A percentile compares a stretch with the other conserved stretches of the same genome.
Evolutionary conservation across 2,797 vertebrate genomes (phyloP).

Genomic region (Karalla daura): DNA sequence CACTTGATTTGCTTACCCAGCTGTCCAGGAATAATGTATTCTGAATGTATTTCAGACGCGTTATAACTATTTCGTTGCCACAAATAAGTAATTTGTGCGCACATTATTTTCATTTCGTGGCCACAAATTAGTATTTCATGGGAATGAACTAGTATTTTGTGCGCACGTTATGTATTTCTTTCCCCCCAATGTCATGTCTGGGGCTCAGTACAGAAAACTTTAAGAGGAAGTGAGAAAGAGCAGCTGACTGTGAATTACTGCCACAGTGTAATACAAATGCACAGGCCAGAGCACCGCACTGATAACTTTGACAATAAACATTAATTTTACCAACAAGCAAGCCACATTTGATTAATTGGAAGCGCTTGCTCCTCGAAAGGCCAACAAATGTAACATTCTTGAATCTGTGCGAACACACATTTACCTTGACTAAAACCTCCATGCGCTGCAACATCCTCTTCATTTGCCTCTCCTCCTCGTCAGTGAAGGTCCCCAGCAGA

Average conservation of each 20-base stretch:
- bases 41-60: too few relatives aligned
- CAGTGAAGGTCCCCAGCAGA: conserved; percentile 84
- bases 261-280: not conserved
- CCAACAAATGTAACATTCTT: conserved; percentile 2
- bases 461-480: conserved; percentile 92
- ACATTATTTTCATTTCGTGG: too few relatives aligned
- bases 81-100: too few relatives aligned
- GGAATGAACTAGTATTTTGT: too few relatives aligned
- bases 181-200: too few relatives aligned
- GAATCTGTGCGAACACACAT: not conserved
- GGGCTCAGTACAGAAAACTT: too few relatives aligned
- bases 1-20: too few relatives aligned
- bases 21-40: too few relatives aligned
- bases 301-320: not conserved
- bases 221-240: not conserved
- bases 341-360: not conserved
- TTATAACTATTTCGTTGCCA: too few relatives aligned
- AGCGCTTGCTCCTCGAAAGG: not conserved
- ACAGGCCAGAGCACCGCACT: not conserved
- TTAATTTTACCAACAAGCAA: not conserved
- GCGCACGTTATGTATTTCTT: too few relatives aligned
- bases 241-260: not conserved
- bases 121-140: too few relatives aligned
- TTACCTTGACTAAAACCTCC: conserved; percentile 88
- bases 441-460: conserved; percentile 90